Evolutionary conservation across 2,797 vertebrate species (phyloP).

Genomic region (Tinamus major): DNA sequence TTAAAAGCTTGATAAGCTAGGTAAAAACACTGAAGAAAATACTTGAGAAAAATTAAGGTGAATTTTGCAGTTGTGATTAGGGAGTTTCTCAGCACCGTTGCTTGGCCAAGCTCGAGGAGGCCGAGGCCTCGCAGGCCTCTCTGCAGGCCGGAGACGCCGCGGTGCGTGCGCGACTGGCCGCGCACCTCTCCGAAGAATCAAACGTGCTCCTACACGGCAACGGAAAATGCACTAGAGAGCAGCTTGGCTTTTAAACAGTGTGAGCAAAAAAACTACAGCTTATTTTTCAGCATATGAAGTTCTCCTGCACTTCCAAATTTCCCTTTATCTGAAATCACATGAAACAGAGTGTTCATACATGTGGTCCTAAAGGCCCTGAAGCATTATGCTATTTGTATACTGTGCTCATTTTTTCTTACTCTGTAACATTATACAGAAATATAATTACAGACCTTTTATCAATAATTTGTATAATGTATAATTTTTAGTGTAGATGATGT

Average conservation of each 20-base stretch:
- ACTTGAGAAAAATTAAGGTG: neutral
- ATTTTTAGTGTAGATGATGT: slow-evolving; percentile 23
- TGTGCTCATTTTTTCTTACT: neutral
- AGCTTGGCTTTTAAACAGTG: neutral
- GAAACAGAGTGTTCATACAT: neutral
- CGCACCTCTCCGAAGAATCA: neutral
- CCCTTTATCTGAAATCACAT: neutral
- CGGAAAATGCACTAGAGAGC: neutral
- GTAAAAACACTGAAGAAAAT: neutral
- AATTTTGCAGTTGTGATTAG: neutral
- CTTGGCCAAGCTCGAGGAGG: neutral
- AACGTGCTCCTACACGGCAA: neutral
- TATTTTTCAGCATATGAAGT: neutral
- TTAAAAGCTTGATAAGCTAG: neutral
- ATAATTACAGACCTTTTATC: slow-evolving; percentile 44
- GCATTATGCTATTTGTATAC: neutral
- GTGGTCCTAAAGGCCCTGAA: neutral
- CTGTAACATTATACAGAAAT: slow-evolving; percentile 10
- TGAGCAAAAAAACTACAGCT: neutral
- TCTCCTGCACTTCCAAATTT: neutral
- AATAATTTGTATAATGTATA: slow-evolving; percentile 11
- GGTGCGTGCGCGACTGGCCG: fast-evolving
- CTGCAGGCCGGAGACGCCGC: neutral
- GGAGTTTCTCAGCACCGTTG: neutral
- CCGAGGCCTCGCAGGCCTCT: neutral